phyloP scores from a whole-genome alignment of 2,113 vertebrate genomes.

The Sula dactylatra region DNA sequence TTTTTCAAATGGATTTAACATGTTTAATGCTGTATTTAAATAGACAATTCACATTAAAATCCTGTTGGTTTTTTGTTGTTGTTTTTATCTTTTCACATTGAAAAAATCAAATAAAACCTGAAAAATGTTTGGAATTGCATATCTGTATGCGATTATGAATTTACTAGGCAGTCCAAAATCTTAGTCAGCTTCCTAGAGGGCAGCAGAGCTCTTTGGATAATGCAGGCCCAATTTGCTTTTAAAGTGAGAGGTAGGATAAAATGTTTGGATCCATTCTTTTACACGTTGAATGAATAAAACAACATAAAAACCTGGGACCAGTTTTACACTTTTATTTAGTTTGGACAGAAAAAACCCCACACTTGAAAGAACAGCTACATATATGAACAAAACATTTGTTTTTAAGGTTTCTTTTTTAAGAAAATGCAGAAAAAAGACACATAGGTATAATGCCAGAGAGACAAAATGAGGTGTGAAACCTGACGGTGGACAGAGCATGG shows the following conservation, averaged over 20 bases:
- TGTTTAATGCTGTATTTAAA: background rate
- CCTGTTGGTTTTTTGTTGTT: background rate
- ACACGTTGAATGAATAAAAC: background rate
- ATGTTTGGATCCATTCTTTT: background rate
- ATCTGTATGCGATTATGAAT: background rate
- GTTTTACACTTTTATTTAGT: background rate
- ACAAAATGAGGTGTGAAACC: background rate
- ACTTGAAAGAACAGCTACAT: background rate
- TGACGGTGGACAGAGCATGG: background rate
- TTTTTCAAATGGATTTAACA: background rate
- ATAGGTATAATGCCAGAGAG: background rate
- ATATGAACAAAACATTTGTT: background rate
- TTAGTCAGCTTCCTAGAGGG: background rate
- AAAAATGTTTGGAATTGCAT: background rate
- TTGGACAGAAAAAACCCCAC: background rate
- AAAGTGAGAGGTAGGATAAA: background rate
- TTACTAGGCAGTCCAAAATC: background rate
- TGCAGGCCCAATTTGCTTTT: background rate
- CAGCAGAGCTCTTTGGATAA: background rate
- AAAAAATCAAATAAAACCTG: background rate
- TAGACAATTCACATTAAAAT: background rate
- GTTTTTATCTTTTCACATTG: background rate
- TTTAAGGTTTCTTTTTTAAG: background rate
- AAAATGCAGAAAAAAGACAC: background rate
- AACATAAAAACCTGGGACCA: background rate